Conservation (phyloP, 2,888 invertebrate species). For the Girardia tigrina region DNA sequence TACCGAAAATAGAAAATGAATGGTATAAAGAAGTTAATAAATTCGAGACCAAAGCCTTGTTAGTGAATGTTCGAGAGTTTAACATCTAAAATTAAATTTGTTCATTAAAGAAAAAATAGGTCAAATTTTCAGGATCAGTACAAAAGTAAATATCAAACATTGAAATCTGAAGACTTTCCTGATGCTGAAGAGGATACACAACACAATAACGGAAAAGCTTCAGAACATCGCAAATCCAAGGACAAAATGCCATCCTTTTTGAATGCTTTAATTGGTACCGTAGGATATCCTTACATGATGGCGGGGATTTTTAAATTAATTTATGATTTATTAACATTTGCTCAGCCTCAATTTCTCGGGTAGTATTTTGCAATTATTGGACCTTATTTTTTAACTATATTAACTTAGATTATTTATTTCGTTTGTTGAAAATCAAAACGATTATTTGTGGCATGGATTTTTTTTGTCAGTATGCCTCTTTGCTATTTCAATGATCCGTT, state of each 20-base stretch:
- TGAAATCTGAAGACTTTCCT: not conserved
- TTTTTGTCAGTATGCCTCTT: slow-evolving; percentile 49
- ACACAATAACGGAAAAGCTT: not conserved
- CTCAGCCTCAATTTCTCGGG: slow-evolving; percentile 72
- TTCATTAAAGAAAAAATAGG: no score
- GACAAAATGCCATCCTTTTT: slow-evolving; percentile 24
- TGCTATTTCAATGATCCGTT: slow-evolving; percentile 47
- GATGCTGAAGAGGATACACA: not conserved
- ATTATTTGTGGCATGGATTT: slow-evolving; percentile 45
- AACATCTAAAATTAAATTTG: no score
- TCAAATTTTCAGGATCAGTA: not conserved
- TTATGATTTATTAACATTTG: slow-evolving; percentile 71
- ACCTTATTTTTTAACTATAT: no score
- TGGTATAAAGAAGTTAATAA: slow-evolving; percentile 59
- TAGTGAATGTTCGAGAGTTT: no score
- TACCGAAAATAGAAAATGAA: slow-evolving; percentile 67
- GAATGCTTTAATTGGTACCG: slow-evolving; percentile 46
- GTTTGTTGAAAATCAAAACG: slow-evolving; percentile 40
- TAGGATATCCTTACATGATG: slow-evolving; percentile 70
- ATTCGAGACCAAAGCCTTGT: no score
- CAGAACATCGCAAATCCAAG: no score
- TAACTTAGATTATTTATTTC: slow-evolving; percentile 33
- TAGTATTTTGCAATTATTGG: no score
- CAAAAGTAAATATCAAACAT: not conserved
- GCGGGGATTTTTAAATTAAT: slow-evolving; percentile 69